phyloP scores from a whole-genome alignment of 2,113 vertebrate species.

The Colius striatus region DNA sequence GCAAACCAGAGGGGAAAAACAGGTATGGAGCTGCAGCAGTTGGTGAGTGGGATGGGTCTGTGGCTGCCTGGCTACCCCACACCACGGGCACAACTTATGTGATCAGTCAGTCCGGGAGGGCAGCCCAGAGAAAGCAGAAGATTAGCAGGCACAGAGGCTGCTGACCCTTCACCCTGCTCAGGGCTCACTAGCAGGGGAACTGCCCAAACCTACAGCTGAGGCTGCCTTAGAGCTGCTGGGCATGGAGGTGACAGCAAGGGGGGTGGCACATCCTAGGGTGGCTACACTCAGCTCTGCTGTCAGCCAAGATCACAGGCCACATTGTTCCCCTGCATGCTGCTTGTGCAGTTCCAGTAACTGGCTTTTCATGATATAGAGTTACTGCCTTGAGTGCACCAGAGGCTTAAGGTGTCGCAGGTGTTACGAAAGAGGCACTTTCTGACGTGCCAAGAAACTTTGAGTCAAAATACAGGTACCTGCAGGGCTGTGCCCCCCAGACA shows the following conservation, averaged over 20 bases:
- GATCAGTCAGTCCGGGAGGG: not conserved
- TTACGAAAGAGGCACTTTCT: not conserved
- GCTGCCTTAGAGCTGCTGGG: not conserved
- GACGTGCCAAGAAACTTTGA: not conserved
- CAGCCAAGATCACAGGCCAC: fast-evolving
- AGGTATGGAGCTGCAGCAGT: not conserved
- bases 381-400: not conserved
- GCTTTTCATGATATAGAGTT: fast-evolving
- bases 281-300: not conserved
- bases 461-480: not conserved
- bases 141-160: not conserved
- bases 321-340: not conserved
- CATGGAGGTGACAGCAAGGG: not conserved
- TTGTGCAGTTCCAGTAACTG: not conserved
- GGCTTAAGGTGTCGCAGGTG: not conserved
- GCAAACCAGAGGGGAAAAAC: conserved; percentile 46
- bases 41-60: not conserved
- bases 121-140: not conserved
- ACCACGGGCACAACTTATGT: fast-evolving
- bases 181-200: not conserved
- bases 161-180: not conserved
- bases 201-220: not conserved
- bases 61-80: fast-evolving
- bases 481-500: not conserved
- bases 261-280: not conserved